Base-by-base conservation (phyloP, 2,888 invertebrate genomes). In the Drosophila gaucha region DNA sequence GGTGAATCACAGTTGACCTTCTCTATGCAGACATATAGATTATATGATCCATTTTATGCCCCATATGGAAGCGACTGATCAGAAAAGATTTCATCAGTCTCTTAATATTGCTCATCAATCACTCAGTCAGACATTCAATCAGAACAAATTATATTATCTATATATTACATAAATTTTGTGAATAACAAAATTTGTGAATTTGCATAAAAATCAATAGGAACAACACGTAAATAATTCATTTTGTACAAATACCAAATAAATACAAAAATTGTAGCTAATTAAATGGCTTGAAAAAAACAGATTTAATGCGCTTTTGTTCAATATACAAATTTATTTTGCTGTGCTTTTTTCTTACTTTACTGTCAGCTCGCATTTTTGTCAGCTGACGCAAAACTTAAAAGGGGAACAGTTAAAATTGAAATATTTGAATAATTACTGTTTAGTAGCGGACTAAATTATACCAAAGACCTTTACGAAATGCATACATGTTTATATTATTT, bases 351-450 rank as follows among this genome's bases (percentile, higher is more conserved):
- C 20, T 38, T 12, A 14, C 49, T 31, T 64, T 44, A 16, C 50
- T 31, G 28, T 35, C 28, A 28, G 16, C 12, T 6, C 22, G 35
- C 54, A 74, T 69, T 74, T 54, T 69, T 69, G 52, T 57, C 41
- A 74, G 65, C 70, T 74, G 73, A 73, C 59, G 59, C 44, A 71
- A 56, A 44, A 5, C n/a, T 35, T 28, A 4, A 41, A 47, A 60
- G 10, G 14, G n/a, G 9, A 16, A 24, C 22, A 16, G 14, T 30
- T 16, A 43, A 56, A 56, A 67, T 26, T 8, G 38, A 41, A 26
- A 44, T 38, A 44, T 30, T 18, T 49, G 33, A 46, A 41, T 58
- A 44, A 59, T 47, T 44, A n/a, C 18, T 63, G 24, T 22, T 26
- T 24, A 57, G 20, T 44, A 38, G 31, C 67, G 28, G 39, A 47